Percentiles rank a stretch among this genome's conserved stretches.
Evolutionary conservation across 37 sponge, comb jelly and placozoan species (phyloP).

Genomic region (Trichoplax adhaerens): DNA sequence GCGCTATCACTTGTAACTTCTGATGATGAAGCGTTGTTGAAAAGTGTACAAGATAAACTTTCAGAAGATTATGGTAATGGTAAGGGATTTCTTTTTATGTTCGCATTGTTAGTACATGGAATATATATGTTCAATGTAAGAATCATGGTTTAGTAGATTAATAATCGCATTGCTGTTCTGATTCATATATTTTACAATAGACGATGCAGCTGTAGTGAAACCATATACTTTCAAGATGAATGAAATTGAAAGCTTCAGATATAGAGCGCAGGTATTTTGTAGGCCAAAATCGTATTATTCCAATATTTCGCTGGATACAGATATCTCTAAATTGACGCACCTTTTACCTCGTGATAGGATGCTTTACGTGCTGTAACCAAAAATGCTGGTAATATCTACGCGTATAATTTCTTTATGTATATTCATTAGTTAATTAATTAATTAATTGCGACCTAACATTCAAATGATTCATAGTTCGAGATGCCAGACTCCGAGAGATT

Average conservation of each 20-base stretch:
- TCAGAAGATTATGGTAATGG: constrained; percentile 18
- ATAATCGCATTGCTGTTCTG: too few relatives aligned
- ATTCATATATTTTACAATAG: neutral
- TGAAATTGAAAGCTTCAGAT: constrained; percentile 86
- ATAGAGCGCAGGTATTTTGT: constrained; percentile 60
- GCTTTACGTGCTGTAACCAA: constrained; percentile 68
- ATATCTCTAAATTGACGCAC: neutral
- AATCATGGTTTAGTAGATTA: too few relatives aligned
- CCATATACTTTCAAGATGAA: constrained; percentile 90
- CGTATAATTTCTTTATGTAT: neutral
- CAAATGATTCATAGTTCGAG: constrained; percentile 34
- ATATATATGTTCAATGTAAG: too few relatives aligned
- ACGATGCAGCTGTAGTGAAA: constrained; percentile 10
- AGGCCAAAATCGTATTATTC: neutral
- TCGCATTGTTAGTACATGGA: too few relatives aligned
- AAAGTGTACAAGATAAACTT: constrained; percentile 27
- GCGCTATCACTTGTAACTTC: constrained; percentile 69
- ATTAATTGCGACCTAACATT: too few relatives aligned
- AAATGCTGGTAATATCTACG: constrained; percentile 29
- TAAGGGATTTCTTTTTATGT: too few relatives aligned
- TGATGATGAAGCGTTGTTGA: constrained; percentile 38
- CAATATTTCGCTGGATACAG: neutral
- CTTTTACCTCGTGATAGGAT: constrained; percentile 25
- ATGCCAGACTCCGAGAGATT: constrained; percentile 88
- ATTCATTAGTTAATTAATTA: constrained; percentile 1